Percentiles rank a stretch among this genome's conserved stretches.
These are phyloP conservation scores for Oikopleura albicans DNA, from an alignment of 23 tunicate species.

Conservation along the genomic window DNA sequence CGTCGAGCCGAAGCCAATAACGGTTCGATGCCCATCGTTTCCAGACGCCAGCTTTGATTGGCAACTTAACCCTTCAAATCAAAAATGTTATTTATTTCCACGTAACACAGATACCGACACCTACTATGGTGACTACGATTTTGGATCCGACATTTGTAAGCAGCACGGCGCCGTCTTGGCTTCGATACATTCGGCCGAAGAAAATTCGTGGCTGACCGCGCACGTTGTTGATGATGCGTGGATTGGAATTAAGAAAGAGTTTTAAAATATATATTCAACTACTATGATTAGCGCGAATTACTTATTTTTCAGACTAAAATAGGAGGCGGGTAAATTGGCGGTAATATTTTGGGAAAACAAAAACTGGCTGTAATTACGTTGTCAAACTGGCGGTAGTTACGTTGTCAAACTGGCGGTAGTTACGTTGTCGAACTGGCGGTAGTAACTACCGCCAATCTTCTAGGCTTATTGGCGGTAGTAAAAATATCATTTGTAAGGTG, in stretches of 20 bases:
- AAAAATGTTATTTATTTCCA: not conserved
- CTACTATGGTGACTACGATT: not conserved
- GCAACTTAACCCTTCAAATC: not conserved
- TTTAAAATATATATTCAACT: too few relatives aligned
- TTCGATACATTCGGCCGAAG: not conserved
- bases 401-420: too few relatives aligned
- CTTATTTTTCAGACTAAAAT: too few relatives aligned
- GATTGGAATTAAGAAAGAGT: not conserved
- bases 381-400: too few relatives aligned
- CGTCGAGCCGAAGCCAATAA: not conserved
- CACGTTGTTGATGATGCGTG: not conserved
- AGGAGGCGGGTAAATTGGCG: too few relatives aligned
- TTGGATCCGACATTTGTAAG: not conserved
- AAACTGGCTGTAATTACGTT: too few relatives aligned
- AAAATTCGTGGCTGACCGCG: not conserved
- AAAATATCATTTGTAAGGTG: too few relatives aligned
- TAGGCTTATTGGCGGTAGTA: too few relatives aligned
- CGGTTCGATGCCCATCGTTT: not conserved
- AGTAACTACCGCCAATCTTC: too few relatives aligned
- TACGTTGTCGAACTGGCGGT: too few relatives aligned
- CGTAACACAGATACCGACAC: not conserved
- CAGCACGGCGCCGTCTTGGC: not conserved
- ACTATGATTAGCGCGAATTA: too few relatives aligned
- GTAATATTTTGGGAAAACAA: too few relatives aligned
- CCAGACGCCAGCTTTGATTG: not conserved